Evolutionary conservation across 2,888 invertebrate genomes (phyloP).

Genomic region (Ectobius pallidus): DNA sequence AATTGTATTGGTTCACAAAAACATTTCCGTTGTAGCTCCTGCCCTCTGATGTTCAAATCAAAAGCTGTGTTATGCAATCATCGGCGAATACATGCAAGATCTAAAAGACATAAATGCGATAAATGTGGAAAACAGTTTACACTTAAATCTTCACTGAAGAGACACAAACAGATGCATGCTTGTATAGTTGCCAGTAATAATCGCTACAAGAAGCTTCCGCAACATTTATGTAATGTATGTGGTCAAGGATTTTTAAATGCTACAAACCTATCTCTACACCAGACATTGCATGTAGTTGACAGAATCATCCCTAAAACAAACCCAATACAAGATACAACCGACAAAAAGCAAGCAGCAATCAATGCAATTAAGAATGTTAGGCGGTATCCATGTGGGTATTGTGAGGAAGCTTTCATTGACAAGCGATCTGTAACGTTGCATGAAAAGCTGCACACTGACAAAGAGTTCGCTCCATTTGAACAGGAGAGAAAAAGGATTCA

Average conservation of each 20-base stretch:
- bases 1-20: not conserved
- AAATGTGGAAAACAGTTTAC: not conserved
- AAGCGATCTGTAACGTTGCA: not conserved
- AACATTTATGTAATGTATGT: not conserved
- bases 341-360: not conserved
- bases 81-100: not conserved
- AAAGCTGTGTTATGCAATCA: not conserved
- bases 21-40: not conserved
- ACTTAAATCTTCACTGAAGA: not conserved
- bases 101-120: not conserved
- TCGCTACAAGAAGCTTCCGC: not conserved
- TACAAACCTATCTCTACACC: not conserved
- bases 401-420: conserved; percentile 5
- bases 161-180: not conserved
- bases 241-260: conserved; percentile 3
- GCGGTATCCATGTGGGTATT: not conserved
- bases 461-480: conserved; percentile 12
- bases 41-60: not conserved
- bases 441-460: conserved; percentile 7
- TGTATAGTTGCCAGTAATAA: not conserved
- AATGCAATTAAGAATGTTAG: not conserved
- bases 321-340: no score
- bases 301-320: not conserved
- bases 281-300: conserved; percentile 4
- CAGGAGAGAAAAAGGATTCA: not conserved